Conservation (phyloP, 2,888 invertebrate genomes). For the Andrena marginata region DNA sequence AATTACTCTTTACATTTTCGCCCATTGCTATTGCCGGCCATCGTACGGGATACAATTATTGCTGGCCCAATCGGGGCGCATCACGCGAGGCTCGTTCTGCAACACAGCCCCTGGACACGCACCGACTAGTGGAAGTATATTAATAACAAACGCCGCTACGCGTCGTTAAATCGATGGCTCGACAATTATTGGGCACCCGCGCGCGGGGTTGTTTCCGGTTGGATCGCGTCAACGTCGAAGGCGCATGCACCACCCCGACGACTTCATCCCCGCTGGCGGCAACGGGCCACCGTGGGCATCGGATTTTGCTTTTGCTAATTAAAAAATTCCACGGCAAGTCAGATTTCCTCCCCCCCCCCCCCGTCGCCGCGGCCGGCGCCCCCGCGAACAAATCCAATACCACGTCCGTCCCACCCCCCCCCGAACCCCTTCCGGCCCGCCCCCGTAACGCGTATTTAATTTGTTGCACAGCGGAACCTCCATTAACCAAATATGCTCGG, state of each 20-base stretch:
- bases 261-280: conserved; percentile 56
- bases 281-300: conserved; percentile 66
- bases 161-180: conserved; percentile 52
- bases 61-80: conserved; percentile 67
- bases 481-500: background rate
- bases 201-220: background rate
- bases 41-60: conserved; percentile 71
- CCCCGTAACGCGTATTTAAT: conserved; percentile 64
- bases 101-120: conserved; percentile 72
- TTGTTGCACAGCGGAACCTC: conserved; percentile 31
- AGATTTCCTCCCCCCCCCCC: conserved; percentile 73
- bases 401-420: conserved; percentile 6
- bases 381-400: conserved; percentile 71
- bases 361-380: conserved; percentile 53
- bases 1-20: conserved; percentile 62
- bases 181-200: conserved; percentile 32
- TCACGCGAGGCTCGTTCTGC: conserved; percentile 73
- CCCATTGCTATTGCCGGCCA: conserved; percentile 55
- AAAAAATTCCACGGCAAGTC: conserved; percentile 82
- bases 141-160: conserved; percentile 65
- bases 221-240: conserved; percentile 10
- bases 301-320: conserved; percentile 79
- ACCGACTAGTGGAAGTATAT: conserved; percentile 60
- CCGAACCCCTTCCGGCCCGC: conserved; percentile 14
- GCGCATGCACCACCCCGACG: conserved; percentile 35